phyloP scores from a whole-genome alignment of 2,888 invertebrate genomes.

The Mesoligia furuncula region DNA sequence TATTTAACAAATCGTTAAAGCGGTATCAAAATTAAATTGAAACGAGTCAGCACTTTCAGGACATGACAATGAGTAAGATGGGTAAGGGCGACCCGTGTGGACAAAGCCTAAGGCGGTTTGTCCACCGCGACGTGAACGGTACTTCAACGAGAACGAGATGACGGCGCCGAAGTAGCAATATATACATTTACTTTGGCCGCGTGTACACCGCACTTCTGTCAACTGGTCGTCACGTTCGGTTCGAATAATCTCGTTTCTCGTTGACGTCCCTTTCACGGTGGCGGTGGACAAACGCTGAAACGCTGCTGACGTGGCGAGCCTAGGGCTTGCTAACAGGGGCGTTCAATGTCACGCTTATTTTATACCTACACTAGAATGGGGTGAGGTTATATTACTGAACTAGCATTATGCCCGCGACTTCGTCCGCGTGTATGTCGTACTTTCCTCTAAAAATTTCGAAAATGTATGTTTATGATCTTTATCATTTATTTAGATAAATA shows the following conservation, averaged over 20 bases:
- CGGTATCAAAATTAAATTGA: constrained; percentile 51
- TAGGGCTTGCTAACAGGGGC: constrained; percentile 3
- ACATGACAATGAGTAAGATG: constrained; percentile 30
- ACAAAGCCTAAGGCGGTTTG: constrained; percentile 9
- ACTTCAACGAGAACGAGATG: not conserved
- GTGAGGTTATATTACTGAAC: not conserved
- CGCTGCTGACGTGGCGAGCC: constrained; percentile 36
- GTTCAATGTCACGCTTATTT: constrained; percentile 26
- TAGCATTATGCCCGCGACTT: no score
- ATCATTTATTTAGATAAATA: no score
- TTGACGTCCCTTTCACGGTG: not conserved
- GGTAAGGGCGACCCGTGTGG: constrained; percentile 23
- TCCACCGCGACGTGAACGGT: no score
- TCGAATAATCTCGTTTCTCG: not conserved
- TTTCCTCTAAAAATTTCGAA: no score
- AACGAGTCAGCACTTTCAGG: constrained; percentile 50
- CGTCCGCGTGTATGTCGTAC: no score
- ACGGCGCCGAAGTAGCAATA: not conserved
- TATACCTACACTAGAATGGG: not conserved
- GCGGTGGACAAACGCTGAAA: constrained; percentile 8
- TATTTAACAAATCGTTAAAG: constrained; percentile 19
- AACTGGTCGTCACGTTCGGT: not conserved
- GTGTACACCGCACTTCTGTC: not conserved
- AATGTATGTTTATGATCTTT: no score
- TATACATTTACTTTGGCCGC: not conserved